phyloP scores from a whole-genome alignment of 2,888 invertebrate genomes.

The Plagiodera versicolora region DNA sequence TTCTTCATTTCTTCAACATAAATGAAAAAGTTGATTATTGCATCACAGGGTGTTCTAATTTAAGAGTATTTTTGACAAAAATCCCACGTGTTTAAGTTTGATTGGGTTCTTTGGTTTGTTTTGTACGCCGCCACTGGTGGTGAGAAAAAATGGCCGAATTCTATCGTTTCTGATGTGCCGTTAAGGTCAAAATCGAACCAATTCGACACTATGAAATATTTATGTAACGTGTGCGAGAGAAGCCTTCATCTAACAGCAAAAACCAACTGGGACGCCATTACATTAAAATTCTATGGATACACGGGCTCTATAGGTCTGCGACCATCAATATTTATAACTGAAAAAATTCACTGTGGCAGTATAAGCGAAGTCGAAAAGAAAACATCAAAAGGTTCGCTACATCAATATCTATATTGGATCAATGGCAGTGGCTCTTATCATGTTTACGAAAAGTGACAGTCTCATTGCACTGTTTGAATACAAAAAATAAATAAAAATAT shows the following conservation, averaged over 20 bases:
- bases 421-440: no score
- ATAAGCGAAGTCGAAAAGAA: not conserved
- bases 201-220: slow-evolving; percentile 47
- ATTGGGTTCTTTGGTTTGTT: no score
- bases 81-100: no score
- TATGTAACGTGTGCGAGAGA: slow-evolving; percentile 39
- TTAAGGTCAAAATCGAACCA: slow-evolving; percentile 23
- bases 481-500: no score
- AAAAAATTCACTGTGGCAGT: slow-evolving; percentile 5
- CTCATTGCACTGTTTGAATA: no score
- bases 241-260: slow-evolving; percentile 9
- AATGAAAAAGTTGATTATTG: no score
- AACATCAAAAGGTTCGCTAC: not conserved
- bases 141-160: slow-evolving; percentile 22
- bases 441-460: no score
- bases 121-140: not conserved
- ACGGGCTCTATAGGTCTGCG: not conserved
- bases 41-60: no score
- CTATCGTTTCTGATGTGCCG: slow-evolving; percentile 15
- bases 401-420: not conserved
- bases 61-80: no score
- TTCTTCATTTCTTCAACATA: no score
- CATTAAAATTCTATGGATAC: slow-evolving; percentile 11
- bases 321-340: slow-evolving; percentile 8
- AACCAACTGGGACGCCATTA: slow-evolving; percentile 2